phyloP scores from a whole-genome alignment of 2,797 vertebrate genomes.

The Darevskia mixta region DNA sequence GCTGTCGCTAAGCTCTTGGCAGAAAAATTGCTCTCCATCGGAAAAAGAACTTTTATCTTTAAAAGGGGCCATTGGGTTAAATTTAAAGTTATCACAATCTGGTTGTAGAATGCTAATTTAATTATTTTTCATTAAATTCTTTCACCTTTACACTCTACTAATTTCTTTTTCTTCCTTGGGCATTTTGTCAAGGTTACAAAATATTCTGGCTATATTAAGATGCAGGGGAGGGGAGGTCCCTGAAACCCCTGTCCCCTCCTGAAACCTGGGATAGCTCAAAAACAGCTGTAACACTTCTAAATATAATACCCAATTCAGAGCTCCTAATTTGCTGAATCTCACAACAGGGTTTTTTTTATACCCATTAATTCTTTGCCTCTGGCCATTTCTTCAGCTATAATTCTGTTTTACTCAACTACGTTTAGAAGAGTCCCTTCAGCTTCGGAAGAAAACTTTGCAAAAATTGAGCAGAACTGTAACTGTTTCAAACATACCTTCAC shows the following conservation, averaged over 20 bases:
- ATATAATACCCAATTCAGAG: conserved; percentile 70
- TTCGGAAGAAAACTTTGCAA: conserved; percentile 44
- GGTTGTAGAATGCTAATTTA: conserved; percentile 43
- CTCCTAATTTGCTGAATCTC: conserved; percentile 73
- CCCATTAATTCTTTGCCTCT: conserved; percentile 74
- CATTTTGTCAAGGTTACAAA: conserved; percentile 61
- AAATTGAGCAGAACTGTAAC: conserved; percentile 42
- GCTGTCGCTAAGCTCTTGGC: not conserved
- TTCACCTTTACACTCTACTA: conserved; percentile 40
- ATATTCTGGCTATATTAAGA: conserved; percentile 62
- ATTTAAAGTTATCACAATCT: conserved; percentile 2
- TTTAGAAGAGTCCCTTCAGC: conserved; percentile 64
- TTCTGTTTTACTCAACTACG: conserved; percentile 69
- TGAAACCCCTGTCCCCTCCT: conserved; percentile 28
- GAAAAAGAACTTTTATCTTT: not conserved
- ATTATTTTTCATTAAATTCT: conserved; percentile 57
- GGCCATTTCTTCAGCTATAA: conserved; percentile 67
- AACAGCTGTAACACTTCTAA: conserved; percentile 69
- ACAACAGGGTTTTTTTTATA: conserved; percentile 65
- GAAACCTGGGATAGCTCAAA: conserved; percentile 63
- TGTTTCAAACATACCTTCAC: conserved; percentile 45
- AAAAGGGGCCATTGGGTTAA: conserved; percentile 20
- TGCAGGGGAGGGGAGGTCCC: conserved; percentile 54
- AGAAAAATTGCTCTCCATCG: not conserved
- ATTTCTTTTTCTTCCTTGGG: conserved; percentile 32